Percentiles rank a stretch among this genome's conserved stretches.
Conservation (phyloP, 1,140 invertebrate species). For the Pogonognathellus flavescens region DNA sequence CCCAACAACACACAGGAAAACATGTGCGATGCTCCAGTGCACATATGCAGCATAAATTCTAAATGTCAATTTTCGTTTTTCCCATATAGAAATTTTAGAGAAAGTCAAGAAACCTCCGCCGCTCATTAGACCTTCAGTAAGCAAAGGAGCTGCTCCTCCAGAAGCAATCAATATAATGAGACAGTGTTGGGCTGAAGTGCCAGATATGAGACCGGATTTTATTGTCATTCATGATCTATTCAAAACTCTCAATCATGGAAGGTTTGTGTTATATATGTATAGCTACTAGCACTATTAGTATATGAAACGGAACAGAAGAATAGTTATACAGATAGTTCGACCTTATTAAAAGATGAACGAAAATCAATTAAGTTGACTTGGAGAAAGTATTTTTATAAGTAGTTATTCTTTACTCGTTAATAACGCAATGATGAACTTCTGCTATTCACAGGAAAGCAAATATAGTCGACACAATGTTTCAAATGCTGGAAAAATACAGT, state of each 20-base stretch:
- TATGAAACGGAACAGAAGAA: background rate
- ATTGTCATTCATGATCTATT: constrained; percentile 86
- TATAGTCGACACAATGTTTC: constrained; percentile 96
- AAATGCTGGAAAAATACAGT: constrained; percentile 95
- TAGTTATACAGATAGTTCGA: no score
- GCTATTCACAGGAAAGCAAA: constrained; percentile 83
- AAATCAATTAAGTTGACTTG: background rate
- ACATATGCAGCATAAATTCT: background rate
- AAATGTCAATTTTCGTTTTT: background rate
- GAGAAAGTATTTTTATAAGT: background rate
- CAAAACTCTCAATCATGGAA: constrained; percentile 87
- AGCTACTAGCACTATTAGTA: no score
- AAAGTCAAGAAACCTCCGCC: constrained; percentile 91
- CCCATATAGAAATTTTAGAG: constrained; percentile 83
- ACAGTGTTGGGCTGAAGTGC: constrained; percentile 86
- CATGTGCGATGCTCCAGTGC: background rate
- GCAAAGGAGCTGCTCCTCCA: constrained; percentile 91
- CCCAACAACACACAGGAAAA: no score
- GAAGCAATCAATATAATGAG: constrained; percentile 94
- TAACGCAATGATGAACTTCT: background rate
- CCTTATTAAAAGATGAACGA: background rate
- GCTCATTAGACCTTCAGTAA: constrained; percentile 91
- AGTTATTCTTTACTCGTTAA: background rate
- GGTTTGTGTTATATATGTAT: constrained; percentile 72
- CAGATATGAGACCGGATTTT: constrained; percentile 90